phyloP scores from a whole-genome alignment of 2,888 invertebrate genomes.

The Zygothrica quintamaculata region DNA sequence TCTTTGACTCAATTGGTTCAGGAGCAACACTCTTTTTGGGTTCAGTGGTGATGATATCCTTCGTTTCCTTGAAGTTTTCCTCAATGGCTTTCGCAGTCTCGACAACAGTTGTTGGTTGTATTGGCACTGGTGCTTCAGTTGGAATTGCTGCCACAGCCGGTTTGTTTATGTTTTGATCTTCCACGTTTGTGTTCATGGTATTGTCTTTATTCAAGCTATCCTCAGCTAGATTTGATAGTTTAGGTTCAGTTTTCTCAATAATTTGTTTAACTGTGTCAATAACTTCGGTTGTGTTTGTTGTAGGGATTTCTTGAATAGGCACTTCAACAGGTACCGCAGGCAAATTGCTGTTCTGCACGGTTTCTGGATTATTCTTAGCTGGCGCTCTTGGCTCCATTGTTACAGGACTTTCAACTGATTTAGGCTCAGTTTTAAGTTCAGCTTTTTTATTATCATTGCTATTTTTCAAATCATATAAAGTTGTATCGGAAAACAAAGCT shows the following conservation, averaged over 20 bases:
- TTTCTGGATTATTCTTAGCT: constrained; percentile 17
- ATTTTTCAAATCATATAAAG: constrained; percentile 39
- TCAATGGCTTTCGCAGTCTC: constrained; percentile 8
- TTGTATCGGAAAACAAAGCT: constrained; percentile 77
- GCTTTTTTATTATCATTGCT: constrained; percentile 10
- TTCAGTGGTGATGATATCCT: constrained; percentile 4
- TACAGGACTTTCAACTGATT: constrained; percentile 12
- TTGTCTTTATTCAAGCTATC: background rate
- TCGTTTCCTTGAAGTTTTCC: constrained; percentile 1
- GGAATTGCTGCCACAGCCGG: background rate
- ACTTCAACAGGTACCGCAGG: no score
- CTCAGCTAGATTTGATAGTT: constrained; percentile 1
- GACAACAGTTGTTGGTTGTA: background rate
- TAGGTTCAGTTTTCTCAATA: constrained; percentile 29
- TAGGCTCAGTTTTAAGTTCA: constrained; percentile 34
- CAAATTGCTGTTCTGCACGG: background rate
- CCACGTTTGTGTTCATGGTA: background rate
- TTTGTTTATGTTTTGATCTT: constrained; percentile 18
- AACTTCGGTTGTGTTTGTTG: background rate
- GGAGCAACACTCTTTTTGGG: background rate
- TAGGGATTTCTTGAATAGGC: constrained; percentile 2
- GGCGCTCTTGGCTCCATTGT: constrained; percentile 3
- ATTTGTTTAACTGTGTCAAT: constrained; percentile 14
- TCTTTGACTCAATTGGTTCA: constrained; percentile 8
- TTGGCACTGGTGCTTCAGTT: background rate